These are phyloP conservation scores for Gnatocerus cornutus DNA, from an alignment of 2,888 invertebrate genomes.

Conservation along the genomic window DNA sequence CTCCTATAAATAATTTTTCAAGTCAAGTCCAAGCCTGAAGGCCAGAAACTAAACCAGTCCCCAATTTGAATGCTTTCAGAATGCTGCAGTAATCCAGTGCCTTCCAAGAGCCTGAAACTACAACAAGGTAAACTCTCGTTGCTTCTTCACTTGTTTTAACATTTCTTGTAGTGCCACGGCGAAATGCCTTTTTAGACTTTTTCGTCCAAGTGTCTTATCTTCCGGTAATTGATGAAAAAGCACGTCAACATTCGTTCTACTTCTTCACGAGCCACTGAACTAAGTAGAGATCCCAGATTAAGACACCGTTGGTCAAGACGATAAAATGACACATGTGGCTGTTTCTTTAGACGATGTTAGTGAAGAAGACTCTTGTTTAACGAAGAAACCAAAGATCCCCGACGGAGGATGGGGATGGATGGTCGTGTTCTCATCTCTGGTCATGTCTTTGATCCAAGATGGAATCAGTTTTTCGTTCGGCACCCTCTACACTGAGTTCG, in stretches of 20 bases:
- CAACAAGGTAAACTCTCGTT: background rate
- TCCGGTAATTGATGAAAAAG: slow-evolving; percentile 38
- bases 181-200: background rate
- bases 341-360: slow-evolving; percentile 14
- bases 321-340: slow-evolving; percentile 7
- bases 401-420: slow-evolving; percentile 94
- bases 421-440: slow-evolving; percentile 88
- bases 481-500: slow-evolving; percentile 87
- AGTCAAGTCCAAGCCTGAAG: slow-evolving; percentile 14
- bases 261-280: slow-evolving; percentile 63
- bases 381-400: slow-evolving; percentile 75
- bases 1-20: slow-evolving; percentile 29
- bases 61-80: background rate
- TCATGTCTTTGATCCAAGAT: slow-evolving; percentile 92
- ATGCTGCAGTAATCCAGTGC: slow-evolving; percentile 3
- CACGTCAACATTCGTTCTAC: background rate
- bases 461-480: slow-evolving; percentile 96
- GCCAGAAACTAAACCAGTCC: slow-evolving; percentile 8
- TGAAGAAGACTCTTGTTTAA: slow-evolving; percentile 21
- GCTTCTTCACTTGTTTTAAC: no score
- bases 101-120: background rate
- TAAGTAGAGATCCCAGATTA: slow-evolving; percentile 76
- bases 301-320: slow-evolving; percentile 72
- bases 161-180: background rate
- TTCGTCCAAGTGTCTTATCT: background rate